Evolutionary conservation across 2,797 vertebrate species (phyloP), one percentile per base, ranked within the genome.

Genomic region (Falco cherrug): DNA sequence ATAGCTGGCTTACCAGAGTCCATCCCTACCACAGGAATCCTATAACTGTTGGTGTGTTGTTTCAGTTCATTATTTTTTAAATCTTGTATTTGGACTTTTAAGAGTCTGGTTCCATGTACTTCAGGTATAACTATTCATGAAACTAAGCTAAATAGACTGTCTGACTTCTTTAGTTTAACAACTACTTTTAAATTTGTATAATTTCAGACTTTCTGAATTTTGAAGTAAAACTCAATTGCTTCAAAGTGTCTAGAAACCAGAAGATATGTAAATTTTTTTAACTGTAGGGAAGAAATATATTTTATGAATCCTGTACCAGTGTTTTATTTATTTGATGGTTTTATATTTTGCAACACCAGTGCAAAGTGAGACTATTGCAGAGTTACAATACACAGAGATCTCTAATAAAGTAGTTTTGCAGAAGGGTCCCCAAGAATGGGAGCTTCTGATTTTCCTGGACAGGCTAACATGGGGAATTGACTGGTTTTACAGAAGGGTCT

Each of bases 351-450:
- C 31, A 37, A 10, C 11, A 53, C 17, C 17, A 43, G 1, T 31
- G 9, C 57, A 28, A 68, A 47, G 17, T 43, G 24, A 77, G n/a
- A 19, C 61, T 48, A 5, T 41, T 83, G 8, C 24, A 9, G 37
- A 54, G 35, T 39, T 77, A 9, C 1, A 76, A 59, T 33, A 59
- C 21, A 13, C 8, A 33, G 7, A 5, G 0, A 1, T 71, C 10
- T 83, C 26, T 24, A 53, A 1, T 50, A 43, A 88, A 45, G 25
- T n/a, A 67, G 13, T 71, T 85, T 80, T 77, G 53, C 43, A 43
- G 71, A 81, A 87, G 25, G 5, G 8, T 77, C 22, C 45, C 33
- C 12, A 9, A 53, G 61, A 86, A 10, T 75, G 45, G 18, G 11
- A 79, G 39, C 25, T 84, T 53, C 24, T 77, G 19, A 39, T 90